A percentile compares a stretch with the other conserved stretches of the same genome.
phyloP scores from a whole-genome alignment of 2,797 vertebrate genomes.

The Pseudochirops corinnae region DNA sequence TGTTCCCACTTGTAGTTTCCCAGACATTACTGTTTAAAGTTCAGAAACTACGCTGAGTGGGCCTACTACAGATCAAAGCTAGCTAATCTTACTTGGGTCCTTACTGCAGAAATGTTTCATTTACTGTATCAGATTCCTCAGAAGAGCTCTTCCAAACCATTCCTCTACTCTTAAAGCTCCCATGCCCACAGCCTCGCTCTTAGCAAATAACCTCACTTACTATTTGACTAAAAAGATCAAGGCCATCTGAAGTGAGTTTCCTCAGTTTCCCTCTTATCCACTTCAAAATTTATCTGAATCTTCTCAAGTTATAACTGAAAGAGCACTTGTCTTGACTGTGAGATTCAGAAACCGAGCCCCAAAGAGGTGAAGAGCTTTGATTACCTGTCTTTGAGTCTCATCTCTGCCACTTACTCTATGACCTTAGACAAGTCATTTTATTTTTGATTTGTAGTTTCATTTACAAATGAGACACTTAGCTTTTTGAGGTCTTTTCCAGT shows the following conservation, averaged over 20 bases:
- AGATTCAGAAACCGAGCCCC: background rate
- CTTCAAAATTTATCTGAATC: background rate
- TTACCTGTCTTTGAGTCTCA: background rate
- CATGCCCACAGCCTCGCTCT: background rate
- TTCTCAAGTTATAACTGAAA: background rate
- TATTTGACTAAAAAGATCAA: background rate
- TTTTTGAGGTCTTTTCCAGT: background rate
- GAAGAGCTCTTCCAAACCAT: constrained; percentile 8
- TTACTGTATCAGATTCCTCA: constrained; percentile 9
- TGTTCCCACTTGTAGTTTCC: background rate
- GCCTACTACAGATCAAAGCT: background rate
- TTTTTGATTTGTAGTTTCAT: background rate
- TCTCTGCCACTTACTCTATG: background rate
- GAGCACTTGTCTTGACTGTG: background rate
- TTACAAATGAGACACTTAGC: background rate
- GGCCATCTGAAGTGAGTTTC: background rate
- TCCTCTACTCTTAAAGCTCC: background rate
- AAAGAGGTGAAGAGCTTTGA: background rate
- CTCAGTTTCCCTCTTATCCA: background rate
- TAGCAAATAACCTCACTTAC: background rate
- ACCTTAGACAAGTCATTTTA: background rate
- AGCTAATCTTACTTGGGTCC: background rate
- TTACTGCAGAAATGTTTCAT: background rate
- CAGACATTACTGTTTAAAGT: background rate
- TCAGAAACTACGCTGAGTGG: background rate